Percentiles rank a stretch among this genome's conserved stretches.
Evolutionary conservation across 2,888 invertebrate genomes (phyloP).

Genomic region (Cephus pulcher): DNA sequence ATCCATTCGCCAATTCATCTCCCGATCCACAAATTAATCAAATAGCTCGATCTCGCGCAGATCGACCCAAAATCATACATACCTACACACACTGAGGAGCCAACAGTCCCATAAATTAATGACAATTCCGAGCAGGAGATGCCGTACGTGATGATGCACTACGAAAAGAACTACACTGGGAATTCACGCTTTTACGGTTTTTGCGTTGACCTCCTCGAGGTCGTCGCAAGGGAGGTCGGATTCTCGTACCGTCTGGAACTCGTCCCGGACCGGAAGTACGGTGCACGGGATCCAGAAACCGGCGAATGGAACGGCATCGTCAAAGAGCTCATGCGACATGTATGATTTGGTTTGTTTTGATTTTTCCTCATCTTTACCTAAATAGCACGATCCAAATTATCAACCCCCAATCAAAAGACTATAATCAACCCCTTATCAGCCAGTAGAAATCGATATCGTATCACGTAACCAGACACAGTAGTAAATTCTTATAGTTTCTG

Average conservation of each 20-base stretch:
- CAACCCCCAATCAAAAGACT: background rate
- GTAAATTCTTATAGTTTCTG: background rate
- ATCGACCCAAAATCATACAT: background rate
- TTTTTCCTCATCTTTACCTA: constrained; percentile 22
- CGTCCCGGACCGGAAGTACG: constrained; percentile 78
- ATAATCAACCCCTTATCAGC: background rate
- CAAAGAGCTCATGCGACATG: constrained; percentile 78
- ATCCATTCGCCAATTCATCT: background rate
- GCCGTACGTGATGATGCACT: constrained; percentile 81
- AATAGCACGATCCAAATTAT: background rate
- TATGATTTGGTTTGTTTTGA: constrained; percentile 66
- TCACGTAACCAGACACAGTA: background rate
- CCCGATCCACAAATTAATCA: background rate
- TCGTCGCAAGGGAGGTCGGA: constrained; percentile 75
- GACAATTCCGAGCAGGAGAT: constrained; percentile 69
- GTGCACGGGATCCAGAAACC: constrained; percentile 72
- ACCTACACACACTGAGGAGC: background rate
- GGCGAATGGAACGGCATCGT: constrained; percentile 79
- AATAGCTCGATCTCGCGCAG: background rate
- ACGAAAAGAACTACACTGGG: constrained; percentile 76
- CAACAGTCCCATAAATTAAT: background rate
- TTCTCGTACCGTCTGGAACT: constrained; percentile 79
- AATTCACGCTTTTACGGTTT: constrained; percentile 84
- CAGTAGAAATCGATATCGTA: background rate
- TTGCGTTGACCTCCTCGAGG: constrained; percentile 80